Evolutionary conservation across 1,140 invertebrate genomes (phyloP).

Genomic region (Planococcus citri): DNA sequence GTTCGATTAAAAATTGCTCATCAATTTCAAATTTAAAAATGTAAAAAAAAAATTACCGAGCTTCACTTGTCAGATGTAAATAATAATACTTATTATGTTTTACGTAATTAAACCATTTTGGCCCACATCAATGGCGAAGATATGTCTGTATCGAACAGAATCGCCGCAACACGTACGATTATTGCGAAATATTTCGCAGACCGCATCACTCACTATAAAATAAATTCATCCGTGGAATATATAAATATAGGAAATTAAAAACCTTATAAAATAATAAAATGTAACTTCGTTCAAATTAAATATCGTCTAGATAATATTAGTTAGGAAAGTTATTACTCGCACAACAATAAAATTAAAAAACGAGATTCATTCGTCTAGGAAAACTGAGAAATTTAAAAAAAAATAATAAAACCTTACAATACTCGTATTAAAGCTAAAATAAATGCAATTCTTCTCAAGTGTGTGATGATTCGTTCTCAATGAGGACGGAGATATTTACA

Average conservation of each 20-base stretch:
- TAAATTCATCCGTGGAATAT: no score
- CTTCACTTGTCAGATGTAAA: no score
- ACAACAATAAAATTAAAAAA: neutral
- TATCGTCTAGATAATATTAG: no score
- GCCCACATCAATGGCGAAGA: no score
- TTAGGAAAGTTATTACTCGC: neutral
- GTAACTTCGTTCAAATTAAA: neutral
- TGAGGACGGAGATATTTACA: conserved; percentile 1
- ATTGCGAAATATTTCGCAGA: no score
- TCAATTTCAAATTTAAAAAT: neutral
- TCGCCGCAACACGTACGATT: no score
- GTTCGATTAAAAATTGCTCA: neutral
- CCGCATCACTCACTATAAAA: no score
- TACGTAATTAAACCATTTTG: no score
- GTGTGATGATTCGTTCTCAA: neutral
- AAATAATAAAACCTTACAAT: neutral
- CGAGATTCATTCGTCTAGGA: neutral
- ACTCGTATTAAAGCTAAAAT: neutral
- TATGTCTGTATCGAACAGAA: no score
- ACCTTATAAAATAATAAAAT: neutral
- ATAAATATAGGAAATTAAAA: neutral
- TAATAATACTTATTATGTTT: no score
- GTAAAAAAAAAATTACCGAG: neutral
- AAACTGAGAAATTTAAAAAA: neutral
- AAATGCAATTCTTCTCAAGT: neutral